These are phyloP conservation scores for Macrophya annulata DNA, from an alignment of 2,888 invertebrate species.

Conservation along the genomic window DNA sequence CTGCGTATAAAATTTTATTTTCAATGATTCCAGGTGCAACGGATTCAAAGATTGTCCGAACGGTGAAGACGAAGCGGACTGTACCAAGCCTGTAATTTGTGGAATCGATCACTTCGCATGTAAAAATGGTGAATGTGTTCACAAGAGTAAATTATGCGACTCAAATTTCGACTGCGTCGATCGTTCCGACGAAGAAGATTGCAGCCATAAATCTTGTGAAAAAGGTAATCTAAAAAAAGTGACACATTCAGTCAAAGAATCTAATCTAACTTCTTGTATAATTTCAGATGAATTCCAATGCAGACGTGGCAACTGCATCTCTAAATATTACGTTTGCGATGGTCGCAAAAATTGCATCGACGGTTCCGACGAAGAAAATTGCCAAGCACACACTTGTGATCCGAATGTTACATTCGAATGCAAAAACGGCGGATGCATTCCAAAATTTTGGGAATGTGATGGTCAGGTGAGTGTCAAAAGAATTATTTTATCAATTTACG, in stretches of 20 bases:
- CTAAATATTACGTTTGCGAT: constrained; percentile 87
- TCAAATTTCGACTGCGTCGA: constrained; percentile 82
- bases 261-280: constrained; percentile 52
- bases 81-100: constrained; percentile 77
- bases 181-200: constrained; percentile 82
- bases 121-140: constrained; percentile 81
- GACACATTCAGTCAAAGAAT: neutral
- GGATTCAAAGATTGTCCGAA: constrained; percentile 80
- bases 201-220: constrained; percentile 71
- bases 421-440: constrained; percentile 76
- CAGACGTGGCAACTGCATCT: constrained; percentile 86
- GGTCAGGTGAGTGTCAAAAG: constrained; percentile 65
- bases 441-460: constrained; percentile 79
- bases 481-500: neutral
- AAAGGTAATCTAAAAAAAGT: constrained; percentile 54
- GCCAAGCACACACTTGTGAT: constrained; percentile 70
- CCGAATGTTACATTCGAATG: constrained; percentile 73
- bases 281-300: constrained; percentile 83
- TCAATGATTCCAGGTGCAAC: constrained; percentile 79
- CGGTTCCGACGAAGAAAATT: constrained; percentile 86
- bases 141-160: constrained; percentile 80
- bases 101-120: constrained; percentile 81
- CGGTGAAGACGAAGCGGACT: constrained; percentile 83
- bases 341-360: constrained; percentile 89
- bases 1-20: constrained; percentile 21